A percentile compares a stretch with the other conserved stretches of the same genome.
phyloP scores from a whole-genome alignment of 1,140 invertebrate species.

The Globodera rostochiensis region DNA sequence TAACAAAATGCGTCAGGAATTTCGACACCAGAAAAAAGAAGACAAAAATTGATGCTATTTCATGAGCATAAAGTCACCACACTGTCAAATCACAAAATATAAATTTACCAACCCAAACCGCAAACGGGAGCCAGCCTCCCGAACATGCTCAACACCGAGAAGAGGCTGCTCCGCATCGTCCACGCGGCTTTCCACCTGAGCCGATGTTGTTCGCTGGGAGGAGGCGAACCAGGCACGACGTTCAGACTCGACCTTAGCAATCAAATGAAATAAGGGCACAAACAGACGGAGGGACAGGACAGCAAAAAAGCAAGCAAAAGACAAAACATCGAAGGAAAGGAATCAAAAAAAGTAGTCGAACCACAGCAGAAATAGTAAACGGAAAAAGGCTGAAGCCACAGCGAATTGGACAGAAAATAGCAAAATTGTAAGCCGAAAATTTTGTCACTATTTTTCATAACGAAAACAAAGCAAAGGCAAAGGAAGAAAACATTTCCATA shows the following conservation, averaged over 20 bases:
- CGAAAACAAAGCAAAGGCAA: conserved; percentile 13
- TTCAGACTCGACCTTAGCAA: background rate
- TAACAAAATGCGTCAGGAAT: too few relatives aligned
- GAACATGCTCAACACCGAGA: background rate
- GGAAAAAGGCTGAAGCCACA: too few relatives aligned
- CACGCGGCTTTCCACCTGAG: background rate
- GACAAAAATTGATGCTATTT: background rate
- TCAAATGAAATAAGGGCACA: background rate
- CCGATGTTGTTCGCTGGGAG: background rate
- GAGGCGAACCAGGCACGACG: background rate
- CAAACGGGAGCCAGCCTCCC: background rate
- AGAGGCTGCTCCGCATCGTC: background rate
- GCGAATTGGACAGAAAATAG: too few relatives aligned
- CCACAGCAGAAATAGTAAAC: too few relatives aligned
- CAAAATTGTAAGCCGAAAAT: conserved; percentile 1
- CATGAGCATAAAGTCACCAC: background rate
- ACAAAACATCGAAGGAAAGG: background rate
- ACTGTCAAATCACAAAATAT: background rate
- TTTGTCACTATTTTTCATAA: conserved; percentile 3
- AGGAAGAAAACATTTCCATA: background rate
- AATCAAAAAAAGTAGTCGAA: too few relatives aligned
- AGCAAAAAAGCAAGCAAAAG: background rate
- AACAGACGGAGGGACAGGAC: too few relatives aligned
- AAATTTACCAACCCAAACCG: background rate
- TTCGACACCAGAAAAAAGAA: too few relatives aligned